phyloP scores from a whole-genome alignment of 2,113 vertebrate genomes.

The Bufo bufo region DNA sequence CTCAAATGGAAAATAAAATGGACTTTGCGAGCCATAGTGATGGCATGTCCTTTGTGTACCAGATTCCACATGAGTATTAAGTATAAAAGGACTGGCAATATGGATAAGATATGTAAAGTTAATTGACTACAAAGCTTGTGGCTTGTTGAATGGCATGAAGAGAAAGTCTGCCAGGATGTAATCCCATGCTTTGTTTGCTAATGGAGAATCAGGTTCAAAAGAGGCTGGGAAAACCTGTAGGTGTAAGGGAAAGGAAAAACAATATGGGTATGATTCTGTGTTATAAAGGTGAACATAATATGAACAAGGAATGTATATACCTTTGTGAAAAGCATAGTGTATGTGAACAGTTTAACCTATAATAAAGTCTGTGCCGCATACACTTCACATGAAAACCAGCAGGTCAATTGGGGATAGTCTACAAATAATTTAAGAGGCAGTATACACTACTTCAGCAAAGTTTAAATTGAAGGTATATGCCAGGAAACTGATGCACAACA shows the following conservation, averaged over 20 bases:
- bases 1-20: conserved; percentile 15
- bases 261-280: conserved; percentile 25
- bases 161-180: conserved; percentile 35
- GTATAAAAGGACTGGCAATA: conserved; percentile 46
- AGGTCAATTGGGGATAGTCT: not conserved
- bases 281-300: not conserved
- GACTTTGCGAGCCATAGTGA: conserved; percentile 14
- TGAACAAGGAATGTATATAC: not conserved
- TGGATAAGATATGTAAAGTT: conserved; percentile 43
- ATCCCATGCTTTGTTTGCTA: conserved; percentile 51
- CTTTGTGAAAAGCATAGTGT: not conserved
- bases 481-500: too few relatives aligned
- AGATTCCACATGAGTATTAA: not conserved
- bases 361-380: not conserved
- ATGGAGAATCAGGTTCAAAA: conserved; percentile 46
- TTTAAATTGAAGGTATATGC: too few relatives aligned
- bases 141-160: conserved; percentile 33
- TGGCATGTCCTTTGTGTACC: conserved; percentile 16
- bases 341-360: not conserved
- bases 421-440: not conserved
- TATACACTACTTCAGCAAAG: not conserved
- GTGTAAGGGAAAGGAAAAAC: conserved; percentile 27
- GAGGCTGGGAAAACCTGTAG: conserved; percentile 54
- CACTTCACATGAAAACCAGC: not conserved
- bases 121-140: conserved; percentile 44